Evolutionary conservation across 2,113 vertebrate genomes (phyloP).

Genomic region (Gymnobelideus leadbeateri): DNA sequence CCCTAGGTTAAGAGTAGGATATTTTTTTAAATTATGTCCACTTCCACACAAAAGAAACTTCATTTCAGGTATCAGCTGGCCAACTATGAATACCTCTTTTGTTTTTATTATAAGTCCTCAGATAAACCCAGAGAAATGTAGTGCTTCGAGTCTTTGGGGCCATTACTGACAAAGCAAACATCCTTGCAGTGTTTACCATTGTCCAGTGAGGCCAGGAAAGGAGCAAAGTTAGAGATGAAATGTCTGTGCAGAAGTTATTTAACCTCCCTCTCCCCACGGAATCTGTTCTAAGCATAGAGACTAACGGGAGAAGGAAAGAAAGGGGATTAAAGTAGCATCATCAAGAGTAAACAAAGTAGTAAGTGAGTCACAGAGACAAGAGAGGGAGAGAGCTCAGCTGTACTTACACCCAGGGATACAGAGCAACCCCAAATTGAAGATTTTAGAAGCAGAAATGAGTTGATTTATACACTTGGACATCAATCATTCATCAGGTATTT

Average conservation of each 20-base stretch:
- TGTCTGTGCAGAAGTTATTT: constrained; percentile 64
- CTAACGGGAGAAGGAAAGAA: constrained; percentile 26
- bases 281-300: constrained; percentile 25
- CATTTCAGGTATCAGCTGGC: constrained; percentile 43
- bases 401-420: not conserved
- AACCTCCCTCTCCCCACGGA: constrained; percentile 21
- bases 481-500: not conserved
- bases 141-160: constrained; percentile 11
- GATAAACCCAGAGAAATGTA: constrained; percentile 43
- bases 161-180: constrained; percentile 42
- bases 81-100: constrained; percentile 31
- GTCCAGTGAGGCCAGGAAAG: constrained; percentile 46
- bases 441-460: not conserved
- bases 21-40: constrained; percentile 53
- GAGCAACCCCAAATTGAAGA: not conserved
- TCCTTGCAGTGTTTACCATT: constrained; percentile 51
- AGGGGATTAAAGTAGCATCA: not conserved
- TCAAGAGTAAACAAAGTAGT: not conserved
- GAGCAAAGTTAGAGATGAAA: constrained; percentile 61
- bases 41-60: constrained; percentile 65
- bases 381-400: not conserved
- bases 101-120: constrained; percentile 31
- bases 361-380: constrained; percentile 20
- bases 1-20: not conserved
- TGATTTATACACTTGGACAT: not conserved